These are phyloP conservation scores for Neolamprologus toae DNA, from an alignment of 2,113 vertebrate genomes.

Conservation along the genomic window DNA sequence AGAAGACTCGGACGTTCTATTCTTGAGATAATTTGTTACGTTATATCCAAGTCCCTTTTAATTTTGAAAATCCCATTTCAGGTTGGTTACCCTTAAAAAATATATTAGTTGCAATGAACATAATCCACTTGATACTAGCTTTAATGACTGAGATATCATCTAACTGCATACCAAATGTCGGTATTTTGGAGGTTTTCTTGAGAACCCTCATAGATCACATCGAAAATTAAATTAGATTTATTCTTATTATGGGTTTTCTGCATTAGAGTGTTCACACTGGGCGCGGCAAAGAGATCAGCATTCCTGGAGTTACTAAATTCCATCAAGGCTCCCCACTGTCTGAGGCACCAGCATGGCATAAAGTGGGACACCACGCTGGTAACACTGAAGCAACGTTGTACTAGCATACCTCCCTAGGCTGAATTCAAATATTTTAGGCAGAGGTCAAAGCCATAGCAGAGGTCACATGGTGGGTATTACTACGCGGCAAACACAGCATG, in stretches of 20 bases:
- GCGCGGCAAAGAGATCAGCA: slow-evolving; percentile 33
- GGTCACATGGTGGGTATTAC: slow-evolving; percentile 2
- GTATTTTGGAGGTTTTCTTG: background rate
- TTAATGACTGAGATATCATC: background rate
- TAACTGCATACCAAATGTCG: background rate
- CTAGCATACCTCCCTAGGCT: background rate
- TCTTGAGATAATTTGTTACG: background rate
- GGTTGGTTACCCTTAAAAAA: background rate
- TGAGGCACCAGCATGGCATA: slow-evolving; percentile 29
- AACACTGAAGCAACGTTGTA: background rate
- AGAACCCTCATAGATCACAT: background rate
- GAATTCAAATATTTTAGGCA: slow-evolving; percentile 32
- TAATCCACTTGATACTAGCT: background rate
- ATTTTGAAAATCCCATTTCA: background rate
- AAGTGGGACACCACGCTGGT: slow-evolving; percentile 13
- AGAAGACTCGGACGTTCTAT: background rate
- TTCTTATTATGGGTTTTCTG: background rate
- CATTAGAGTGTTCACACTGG: background rate
- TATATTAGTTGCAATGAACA: background rate
- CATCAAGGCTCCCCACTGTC: slow-evolving; percentile 42
- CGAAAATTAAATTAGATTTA: background rate
- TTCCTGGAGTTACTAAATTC: slow-evolving; percentile 52
- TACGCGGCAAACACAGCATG: slow-evolving; percentile 24
- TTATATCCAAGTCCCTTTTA: background rate
- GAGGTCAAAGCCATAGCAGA: slow-evolving; percentile 26